Evolutionary conservation across 1,140 invertebrate species (phyloP).

Genomic region (Drosophila nebulosa): DNA sequence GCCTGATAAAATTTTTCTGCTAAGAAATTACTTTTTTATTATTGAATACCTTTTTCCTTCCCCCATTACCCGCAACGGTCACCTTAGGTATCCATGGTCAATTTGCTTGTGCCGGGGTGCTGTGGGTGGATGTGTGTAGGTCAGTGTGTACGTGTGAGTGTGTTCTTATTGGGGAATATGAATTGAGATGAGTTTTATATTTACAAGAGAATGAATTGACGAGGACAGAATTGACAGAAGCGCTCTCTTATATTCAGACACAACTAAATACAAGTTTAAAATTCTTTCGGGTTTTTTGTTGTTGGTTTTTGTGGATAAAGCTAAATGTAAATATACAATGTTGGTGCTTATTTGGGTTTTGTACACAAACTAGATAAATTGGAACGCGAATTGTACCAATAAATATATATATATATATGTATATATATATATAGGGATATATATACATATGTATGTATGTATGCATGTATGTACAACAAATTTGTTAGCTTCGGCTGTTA

Average conservation of each 20-base stretch:
- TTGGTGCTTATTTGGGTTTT: constrained; percentile 47
- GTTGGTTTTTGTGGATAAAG: constrained; percentile 40
- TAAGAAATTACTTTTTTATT: too few relatives aligned
- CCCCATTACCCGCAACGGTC: not conserved
- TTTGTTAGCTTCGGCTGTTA: constrained; percentile 43
- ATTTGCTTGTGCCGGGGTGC: not conserved
- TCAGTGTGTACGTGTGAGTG: not conserved
- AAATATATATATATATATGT: constrained; percentile 4
- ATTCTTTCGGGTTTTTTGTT: not conserved
- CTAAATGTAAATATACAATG: constrained; percentile 52
- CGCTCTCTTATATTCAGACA: constrained; percentile 9
- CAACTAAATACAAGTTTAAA: constrained; percentile 42
- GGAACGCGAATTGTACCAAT: not conserved
- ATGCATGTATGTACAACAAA: constrained; percentile 52
- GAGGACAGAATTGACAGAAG: constrained; percentile 3
- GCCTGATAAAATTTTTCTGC: too few relatives aligned
- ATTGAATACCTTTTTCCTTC: not conserved
- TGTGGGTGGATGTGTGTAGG: constrained; percentile 1
- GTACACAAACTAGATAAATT: constrained; percentile 18
- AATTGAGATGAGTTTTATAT: constrained; percentile 69
- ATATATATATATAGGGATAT: constrained; percentile 39
- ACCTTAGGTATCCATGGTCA: not conserved
- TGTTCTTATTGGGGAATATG: constrained; percentile 30
- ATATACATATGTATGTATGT: constrained; percentile 48
- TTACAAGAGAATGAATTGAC: constrained; percentile 57